Conservation (phyloP, 2,888 invertebrate species). For the Monochamus alternatus region DNA sequence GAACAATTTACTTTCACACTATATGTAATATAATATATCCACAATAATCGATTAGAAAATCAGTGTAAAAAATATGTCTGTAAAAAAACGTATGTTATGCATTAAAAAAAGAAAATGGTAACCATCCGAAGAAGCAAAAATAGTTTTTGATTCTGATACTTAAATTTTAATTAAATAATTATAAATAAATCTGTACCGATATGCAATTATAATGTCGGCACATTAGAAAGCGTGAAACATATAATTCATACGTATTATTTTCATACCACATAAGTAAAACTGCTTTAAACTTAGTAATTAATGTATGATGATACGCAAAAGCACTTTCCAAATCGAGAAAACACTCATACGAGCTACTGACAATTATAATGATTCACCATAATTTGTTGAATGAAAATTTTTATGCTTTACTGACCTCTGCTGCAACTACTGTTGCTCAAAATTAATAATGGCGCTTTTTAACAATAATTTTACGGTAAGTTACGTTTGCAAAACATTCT, state of each 20-base stretch:
- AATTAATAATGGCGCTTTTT: too few relatives aligned
- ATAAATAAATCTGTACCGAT: neutral
- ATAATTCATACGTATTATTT: neutral
- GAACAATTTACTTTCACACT: neutral
- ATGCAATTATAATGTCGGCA: neutral
- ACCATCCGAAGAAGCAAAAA: too few relatives aligned
- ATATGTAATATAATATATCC: neutral
- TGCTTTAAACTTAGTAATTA: neutral
- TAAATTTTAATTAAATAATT: too few relatives aligned
- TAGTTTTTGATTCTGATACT: too few relatives aligned
- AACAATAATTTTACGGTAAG: too few relatives aligned
- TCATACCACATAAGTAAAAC: neutral
- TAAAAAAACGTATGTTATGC: too few relatives aligned
- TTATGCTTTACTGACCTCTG: neutral
- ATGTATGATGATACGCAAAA: neutral
- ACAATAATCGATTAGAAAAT: too few relatives aligned
- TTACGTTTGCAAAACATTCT: too few relatives aligned
- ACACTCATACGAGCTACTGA: neutral
- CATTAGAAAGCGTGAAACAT: constrained; percentile 21
- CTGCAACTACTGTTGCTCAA: neutral
- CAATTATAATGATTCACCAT: neutral
- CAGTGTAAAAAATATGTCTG: too few relatives aligned
- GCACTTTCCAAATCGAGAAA: constrained; percentile 27
- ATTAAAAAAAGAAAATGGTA: too few relatives aligned
- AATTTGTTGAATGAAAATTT: constrained; percentile 12